Conservation (phyloP, 1,140 invertebrate genomes). For the Matsumurasca onukii region DNA sequence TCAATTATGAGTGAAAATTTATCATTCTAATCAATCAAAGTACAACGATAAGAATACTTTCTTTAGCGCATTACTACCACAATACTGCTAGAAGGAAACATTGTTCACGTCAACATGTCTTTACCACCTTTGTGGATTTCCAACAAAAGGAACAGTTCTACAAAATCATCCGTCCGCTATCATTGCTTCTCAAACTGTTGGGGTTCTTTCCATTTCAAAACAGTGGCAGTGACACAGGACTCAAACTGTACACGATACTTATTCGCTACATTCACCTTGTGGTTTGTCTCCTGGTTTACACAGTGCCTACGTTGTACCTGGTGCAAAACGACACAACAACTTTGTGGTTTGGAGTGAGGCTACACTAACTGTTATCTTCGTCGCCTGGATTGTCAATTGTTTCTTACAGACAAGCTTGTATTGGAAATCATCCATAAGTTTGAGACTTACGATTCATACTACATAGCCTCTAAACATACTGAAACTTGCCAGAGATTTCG, state of each 20-base stretch:
- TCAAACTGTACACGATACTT: neutral
- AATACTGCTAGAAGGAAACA: neutral
- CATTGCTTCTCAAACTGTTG: conserved; percentile 4
- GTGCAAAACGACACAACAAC: neutral
- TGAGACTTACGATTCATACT: neutral
- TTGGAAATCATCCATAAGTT: conserved; percentile 2
- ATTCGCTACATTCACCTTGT: neutral
- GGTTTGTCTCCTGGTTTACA: neutral
- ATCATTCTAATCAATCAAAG: too few species aligned
- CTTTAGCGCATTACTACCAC: too few species aligned
- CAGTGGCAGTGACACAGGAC: neutral
- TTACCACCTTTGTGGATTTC: neutral
- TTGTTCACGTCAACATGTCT: neutral
- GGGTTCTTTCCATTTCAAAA: conserved; percentile 18
- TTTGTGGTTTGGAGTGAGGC: neutral
- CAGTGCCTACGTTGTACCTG: conserved; percentile 5
- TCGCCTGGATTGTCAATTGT: neutral
- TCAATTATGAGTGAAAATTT: neutral
- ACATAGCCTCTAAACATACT: neutral
- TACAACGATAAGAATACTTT: too few species aligned
- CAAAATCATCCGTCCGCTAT: conserved; percentile 10
- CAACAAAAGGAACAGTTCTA: conserved; percentile 20
- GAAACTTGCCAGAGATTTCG: neutral
- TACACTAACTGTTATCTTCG: neutral
- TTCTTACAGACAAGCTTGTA: neutral